phyloP scores from a whole-genome alignment of 2,113 vertebrate species.

The Limanda limanda region DNA sequence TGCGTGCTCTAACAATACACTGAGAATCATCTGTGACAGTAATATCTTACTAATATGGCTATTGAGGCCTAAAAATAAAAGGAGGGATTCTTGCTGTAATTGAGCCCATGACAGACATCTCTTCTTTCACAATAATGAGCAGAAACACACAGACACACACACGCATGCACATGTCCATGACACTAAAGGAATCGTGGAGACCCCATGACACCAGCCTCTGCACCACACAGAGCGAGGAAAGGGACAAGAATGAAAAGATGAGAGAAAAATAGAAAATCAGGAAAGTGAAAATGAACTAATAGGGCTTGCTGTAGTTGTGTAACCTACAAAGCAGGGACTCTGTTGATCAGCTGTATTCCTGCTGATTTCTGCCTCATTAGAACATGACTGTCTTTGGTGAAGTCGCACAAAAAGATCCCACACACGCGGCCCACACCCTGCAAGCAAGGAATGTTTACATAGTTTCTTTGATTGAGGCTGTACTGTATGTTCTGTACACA shows the following conservation, averaged over 20 bases:
- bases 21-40: neutral
- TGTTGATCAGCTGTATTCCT: constrained; percentile 60
- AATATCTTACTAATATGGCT: neutral
- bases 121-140: constrained; percentile 24
- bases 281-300: constrained; percentile 21
- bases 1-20: too few relatives aligned
- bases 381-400: constrained; percentile 34
- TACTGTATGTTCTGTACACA: neutral
- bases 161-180: neutral
- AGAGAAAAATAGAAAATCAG: neutral
- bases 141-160: constrained; percentile 10
- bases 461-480: neutral
- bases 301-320: constrained; percentile 15
- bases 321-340: constrained; percentile 9
- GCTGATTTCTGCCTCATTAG: constrained; percentile 70
- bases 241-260: constrained; percentile 16
- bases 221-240: constrained; percentile 25
- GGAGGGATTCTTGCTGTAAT: neutral
- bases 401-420: constrained; percentile 25
- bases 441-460: neutral
- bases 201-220: constrained; percentile 11
- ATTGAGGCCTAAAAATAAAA: constrained; percentile 30
- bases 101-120: constrained; percentile 12
- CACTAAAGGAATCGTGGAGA: constrained; percentile 2
- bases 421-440: constrained; percentile 6